Base-by-base conservation (phyloP, 2,113 vertebrate species). In the Reinhardtius hippoglossoides region DNA sequence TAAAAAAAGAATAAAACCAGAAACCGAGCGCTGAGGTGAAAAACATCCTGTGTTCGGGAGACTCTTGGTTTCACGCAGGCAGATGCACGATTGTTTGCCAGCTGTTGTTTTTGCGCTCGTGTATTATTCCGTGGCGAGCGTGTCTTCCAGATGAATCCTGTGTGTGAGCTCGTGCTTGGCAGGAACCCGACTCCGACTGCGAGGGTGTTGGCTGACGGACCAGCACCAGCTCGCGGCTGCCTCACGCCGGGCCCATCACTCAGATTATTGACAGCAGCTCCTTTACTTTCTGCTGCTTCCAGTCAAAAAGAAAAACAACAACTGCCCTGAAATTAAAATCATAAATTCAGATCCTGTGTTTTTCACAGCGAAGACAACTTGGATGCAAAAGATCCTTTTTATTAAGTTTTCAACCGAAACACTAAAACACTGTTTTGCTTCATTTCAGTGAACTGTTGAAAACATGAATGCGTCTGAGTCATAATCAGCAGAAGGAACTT, bases 91-190 rank as follows among this genome's bases (percentile, higher is more conserved):
- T 80, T 80, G 76, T 78, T 70, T 65, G 73, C 76, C 82, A 77
- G 86, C 80, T 85, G 82, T 88, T 85, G 79, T 85, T 82, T 85
- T 85, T 84, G 14, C 42, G 10, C 67, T n/a, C 9, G 35, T 81
- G 81, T 78, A 73, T 72, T 69, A 72, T 69, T 72, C 60, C 3
- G 16, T 48, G 46, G 46, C 46, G 46, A 48, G 46, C 69, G n/a
- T 74, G 76, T 82, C 76, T 72, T 71, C 24, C 76, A 80, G 37
- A 79, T 81, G 64, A 78, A 81, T 83, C 85, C 74, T 65, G 72
- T 79, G 78, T 69, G 57, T 69, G 74, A 48, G 46, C 62, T 16
- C 57, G 67, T n/a, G 62, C 56, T 85, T 82, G 79, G 76, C 76
- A 82, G 59, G 63, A 76, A 78, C 74, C 54, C 3, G 31, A 44